Percentiles rank a stretch among this genome's conserved stretches.
These are phyloP conservation scores for Eriocheir sinensis DNA, from an alignment of 1,140 invertebrate genomes.

Conservation along the genomic window DNA sequence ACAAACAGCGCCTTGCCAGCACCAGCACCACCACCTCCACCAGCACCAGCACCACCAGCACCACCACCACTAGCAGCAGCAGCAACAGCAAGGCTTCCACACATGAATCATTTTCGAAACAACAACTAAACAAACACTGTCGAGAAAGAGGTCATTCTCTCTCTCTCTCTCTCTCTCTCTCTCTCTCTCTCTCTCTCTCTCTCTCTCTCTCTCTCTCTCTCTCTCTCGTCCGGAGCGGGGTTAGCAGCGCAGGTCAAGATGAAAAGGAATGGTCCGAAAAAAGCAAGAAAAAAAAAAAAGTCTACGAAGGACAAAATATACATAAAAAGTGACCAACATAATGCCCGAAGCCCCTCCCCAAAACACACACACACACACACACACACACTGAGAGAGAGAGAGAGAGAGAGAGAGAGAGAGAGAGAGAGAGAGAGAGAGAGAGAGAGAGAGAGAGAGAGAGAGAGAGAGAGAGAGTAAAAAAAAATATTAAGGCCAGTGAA, in stretches of 20 bases:
- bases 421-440: neutral
- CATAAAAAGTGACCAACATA: neutral
- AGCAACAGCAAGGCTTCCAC: neutral
- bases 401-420: neutral
- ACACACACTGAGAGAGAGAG: neutral
- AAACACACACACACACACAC: neutral
- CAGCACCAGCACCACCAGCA: neutral
- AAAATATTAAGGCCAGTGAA: neutral
- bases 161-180: constrained; percentile 47
- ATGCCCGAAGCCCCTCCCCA: neutral
- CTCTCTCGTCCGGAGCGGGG: neutral
- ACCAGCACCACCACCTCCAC: neutral
- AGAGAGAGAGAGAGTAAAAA: constrained; percentile 29
- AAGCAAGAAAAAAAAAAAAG: no score
- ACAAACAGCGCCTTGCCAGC: neutral
- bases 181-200: constrained; percentile 37
- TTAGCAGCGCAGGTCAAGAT: neutral
- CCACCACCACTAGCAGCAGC: neutral
- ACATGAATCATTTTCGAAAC: neutral
- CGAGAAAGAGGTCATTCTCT: neutral
- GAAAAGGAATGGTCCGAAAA: neutral
- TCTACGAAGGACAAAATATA: neutral
- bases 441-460: neutral
- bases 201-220: constrained; percentile 36
- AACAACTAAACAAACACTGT: constrained; percentile 17